phyloP scores from a whole-genome alignment of 2,797 vertebrate genomes.

The Onychomys torridus region DNA sequence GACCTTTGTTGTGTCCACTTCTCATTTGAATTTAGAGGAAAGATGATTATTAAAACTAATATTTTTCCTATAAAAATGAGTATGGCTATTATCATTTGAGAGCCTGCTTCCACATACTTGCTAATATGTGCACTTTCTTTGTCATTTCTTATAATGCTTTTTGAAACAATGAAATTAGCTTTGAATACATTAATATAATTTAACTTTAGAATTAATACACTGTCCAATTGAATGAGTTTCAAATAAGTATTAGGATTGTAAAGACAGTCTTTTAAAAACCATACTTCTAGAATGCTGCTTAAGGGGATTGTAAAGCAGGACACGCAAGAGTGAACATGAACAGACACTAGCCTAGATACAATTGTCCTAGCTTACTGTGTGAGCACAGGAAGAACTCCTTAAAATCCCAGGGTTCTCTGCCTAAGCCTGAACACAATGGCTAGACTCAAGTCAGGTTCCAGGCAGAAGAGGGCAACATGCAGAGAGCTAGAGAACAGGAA shows the following conservation, averaged over 20 bases:
- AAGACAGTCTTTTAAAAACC: not conserved
- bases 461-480: not conserved
- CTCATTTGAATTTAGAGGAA: conserved; percentile 74
- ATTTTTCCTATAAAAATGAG: conserved; percentile 78
- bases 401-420: not conserved
- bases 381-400: not conserved
- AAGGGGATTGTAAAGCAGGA: not conserved
- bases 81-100: conserved; percentile 51
- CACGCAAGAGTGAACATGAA: not conserved
- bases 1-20: conserved; percentile 77
- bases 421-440: not conserved
- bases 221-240: not conserved
- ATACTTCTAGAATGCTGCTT: not conserved
- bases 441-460: not conserved
- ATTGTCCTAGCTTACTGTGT: not conserved
- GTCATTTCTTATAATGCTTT: not conserved
- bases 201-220: conserved; percentile 15
- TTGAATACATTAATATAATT: not conserved
- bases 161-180: not conserved
- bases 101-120: conserved; percentile 34
- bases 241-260: conserved; percentile 11
- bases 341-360: not conserved
- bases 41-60: conserved; percentile 79
- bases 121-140: not conserved
- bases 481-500: not conserved